Percentiles rank a stretch among this genome's conserved stretches.
Evolutionary conservation across 2,888 invertebrate species (phyloP).

Genomic region (Exocentrus adspersus): DNA sequence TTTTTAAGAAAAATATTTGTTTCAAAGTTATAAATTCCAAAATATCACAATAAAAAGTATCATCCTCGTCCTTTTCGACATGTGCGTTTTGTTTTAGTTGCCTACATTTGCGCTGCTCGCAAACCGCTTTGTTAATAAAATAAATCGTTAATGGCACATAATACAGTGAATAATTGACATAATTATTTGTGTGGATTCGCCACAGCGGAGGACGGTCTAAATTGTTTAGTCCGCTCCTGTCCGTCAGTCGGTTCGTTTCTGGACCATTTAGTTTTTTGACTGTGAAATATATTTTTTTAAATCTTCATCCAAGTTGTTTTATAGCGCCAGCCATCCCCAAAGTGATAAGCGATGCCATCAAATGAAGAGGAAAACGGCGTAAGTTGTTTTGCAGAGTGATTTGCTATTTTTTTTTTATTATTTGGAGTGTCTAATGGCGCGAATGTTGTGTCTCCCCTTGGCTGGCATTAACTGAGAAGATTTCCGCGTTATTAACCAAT

Average conservation of each 20-base stretch:
- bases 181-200: conserved; percentile 28
- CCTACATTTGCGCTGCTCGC: conserved; percentile 11
- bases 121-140: conserved; percentile 23
- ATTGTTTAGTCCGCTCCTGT: conserved; percentile 39
- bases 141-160: conserved; percentile 29
- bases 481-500: background rate
- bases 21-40: no score
- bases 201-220: conserved; percentile 31
- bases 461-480: background rate
- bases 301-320: no score
- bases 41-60: no score
- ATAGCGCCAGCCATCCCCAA: background rate
- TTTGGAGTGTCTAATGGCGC: no score
- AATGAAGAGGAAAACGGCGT: background rate
- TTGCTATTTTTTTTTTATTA: no score
- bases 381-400: background rate
- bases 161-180: conserved; percentile 34
- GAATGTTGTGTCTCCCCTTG: conserved; percentile 1
- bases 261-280: conserved; percentile 19
- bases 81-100: no score
- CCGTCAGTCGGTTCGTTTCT: conserved; percentile 31
- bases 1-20: no score
- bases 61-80: no score
- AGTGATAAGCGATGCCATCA: background rate
- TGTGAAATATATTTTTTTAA: no score